Percentiles rank a stretch among this genome's conserved stretches.
Evolutionary conservation across 2,113 vertebrate genomes (phyloP).

Genomic region (Trachemys scripta): DNA sequence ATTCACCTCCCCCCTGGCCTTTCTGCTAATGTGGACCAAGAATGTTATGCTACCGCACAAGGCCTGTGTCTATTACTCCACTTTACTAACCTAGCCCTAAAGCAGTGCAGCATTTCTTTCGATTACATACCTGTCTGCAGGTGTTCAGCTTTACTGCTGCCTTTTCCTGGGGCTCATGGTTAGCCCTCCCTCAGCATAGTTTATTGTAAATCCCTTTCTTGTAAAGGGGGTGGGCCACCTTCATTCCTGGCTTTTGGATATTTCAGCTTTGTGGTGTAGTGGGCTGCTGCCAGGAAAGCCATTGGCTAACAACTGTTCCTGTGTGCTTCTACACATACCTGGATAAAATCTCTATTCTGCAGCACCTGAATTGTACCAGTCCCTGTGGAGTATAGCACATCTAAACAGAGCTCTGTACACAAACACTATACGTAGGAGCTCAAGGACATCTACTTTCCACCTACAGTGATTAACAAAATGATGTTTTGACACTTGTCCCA

Average conservation of each 20-base stretch:
- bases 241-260: too few species aligned
- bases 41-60: neutral
- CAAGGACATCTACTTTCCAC: too few species aligned
- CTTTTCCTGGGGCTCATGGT: too few species aligned
- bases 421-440: too few species aligned
- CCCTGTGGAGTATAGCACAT: neutral
- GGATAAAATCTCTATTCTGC: too few species aligned
- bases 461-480: too few species aligned
- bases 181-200: too few species aligned
- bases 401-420: too few species aligned
- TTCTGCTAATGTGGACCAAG: neutral
- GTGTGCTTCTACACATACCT: neutral
- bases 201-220: neutral
- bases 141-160: neutral
- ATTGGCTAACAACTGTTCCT: neutral
- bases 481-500: too few species aligned
- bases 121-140: neutral
- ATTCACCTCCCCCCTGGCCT: neutral
- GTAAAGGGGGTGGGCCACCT: neutral
- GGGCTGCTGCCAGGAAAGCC: neutral
- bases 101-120: neutral
- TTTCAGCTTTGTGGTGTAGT: neutral
- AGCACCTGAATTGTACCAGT: too few species aligned
- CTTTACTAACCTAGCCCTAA: rapidly evolving
- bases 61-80: neutral